Base-by-base conservation (phyloP, 2,888 invertebrate genomes). In the Macrosiphum euphorbiae region DNA sequence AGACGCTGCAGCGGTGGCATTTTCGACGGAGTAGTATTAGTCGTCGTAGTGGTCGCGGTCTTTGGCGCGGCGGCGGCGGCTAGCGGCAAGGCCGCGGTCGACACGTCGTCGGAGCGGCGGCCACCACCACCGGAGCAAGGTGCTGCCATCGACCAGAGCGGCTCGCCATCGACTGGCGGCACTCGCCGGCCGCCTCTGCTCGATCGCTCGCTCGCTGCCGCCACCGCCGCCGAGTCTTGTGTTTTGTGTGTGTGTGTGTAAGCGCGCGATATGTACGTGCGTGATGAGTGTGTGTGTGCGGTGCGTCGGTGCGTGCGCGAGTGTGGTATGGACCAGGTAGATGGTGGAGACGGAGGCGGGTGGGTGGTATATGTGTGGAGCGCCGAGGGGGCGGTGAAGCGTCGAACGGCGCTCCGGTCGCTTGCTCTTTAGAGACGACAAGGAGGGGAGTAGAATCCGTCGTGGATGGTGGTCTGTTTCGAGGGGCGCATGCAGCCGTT, bases 191-290 rank as follows among this genome's bases (percentile, higher is more conserved):
- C 94, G 94, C 94, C 55, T 94, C n/a, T 91, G 91, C 85, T 86
- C 61, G 47, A 86, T 87, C 95, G 94, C 35, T 91, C 95, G 94
- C 95, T 94, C 94, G 95, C 94, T 94, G 94, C 94, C 94, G 91
- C 47, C 92, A 88, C 86, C 87, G 96, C 96, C 96, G 96, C 96
- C 52, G 44, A 16, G 61, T 87, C 92, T 92, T 92, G 50, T 50
- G 61, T 50, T 58, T 47, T 28, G 20, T 58, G 91, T 52, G 20
- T 11, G 86, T 50, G 55, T 28, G 78, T 90, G 47, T 20, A 67
- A 10, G 55, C 41, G 55, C 41, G 41, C 28, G 85, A 35, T 78
- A 8, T 28, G 58, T 89, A 35, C 20, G 41, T 35, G 87, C 20
- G 87, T 41, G 88, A 41, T 52, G 87, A 20, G 87, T 52, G 88